Evolutionary conservation across 2,797 vertebrate genomes (phyloP).

Genomic region (Gallirallus australis): DNA sequence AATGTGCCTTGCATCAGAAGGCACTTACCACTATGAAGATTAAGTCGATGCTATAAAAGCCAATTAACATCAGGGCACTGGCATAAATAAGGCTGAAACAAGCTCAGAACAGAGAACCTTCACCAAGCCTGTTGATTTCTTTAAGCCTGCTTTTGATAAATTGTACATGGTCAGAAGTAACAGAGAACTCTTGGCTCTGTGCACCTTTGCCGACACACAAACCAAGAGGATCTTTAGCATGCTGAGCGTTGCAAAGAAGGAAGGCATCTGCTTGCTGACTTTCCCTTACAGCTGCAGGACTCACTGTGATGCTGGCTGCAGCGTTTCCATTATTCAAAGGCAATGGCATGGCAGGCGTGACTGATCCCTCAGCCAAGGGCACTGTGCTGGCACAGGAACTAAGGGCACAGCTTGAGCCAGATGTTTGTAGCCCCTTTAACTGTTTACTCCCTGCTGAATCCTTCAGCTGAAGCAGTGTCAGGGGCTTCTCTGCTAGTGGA

Average conservation of each 20-base stretch:
- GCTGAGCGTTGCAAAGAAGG: not conserved
- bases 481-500: slow-evolving; percentile 18
- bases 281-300: slow-evolving; percentile 39
- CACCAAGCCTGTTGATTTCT: slow-evolving; percentile 3
- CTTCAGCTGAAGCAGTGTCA: slow-evolving; percentile 12
- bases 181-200: not conserved
- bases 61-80: slow-evolving; percentile 56
- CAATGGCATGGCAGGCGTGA: slow-evolving; percentile 63
- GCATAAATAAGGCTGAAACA: slow-evolving; percentile 40
- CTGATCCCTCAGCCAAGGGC: slow-evolving; percentile 48
- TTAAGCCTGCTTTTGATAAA: not conserved
- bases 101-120: slow-evolving; percentile 34
- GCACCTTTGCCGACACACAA: not conserved
- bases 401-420: slow-evolving; percentile 12
- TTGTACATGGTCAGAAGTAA: not conserved
- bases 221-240: not conserved
- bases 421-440: slow-evolving; percentile 25
- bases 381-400: not conserved
- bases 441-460: not conserved
- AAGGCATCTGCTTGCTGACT: slow-evolving; percentile 28
- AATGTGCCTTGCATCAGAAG: slow-evolving; percentile 64
- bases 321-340: slow-evolving; percentile 64
- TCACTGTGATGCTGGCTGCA: slow-evolving; percentile 19
- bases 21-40: slow-evolving; percentile 65
- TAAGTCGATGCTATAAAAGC: slow-evolving; percentile 50